Percentiles rank a stretch among this genome's conserved stretches.
These are phyloP conservation scores for Spizaetus ornatus DNA, from an alignment of 2,113 vertebrate species.

Conservation along the genomic window DNA sequence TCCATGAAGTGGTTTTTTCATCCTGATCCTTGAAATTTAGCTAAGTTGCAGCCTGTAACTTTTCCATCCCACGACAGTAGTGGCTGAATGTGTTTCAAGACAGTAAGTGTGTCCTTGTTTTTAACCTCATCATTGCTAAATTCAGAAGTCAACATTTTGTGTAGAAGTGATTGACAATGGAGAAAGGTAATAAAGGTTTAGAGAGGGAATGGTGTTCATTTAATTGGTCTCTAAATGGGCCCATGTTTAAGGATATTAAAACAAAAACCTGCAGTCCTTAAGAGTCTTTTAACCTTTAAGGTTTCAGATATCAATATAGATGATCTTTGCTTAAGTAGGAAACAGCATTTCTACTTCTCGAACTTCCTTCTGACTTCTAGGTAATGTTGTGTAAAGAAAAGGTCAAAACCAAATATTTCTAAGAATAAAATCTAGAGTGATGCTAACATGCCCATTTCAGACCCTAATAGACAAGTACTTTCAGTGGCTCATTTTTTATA, in stretches of 20 bases:
- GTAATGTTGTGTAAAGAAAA: background rate
- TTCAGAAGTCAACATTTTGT: background rate
- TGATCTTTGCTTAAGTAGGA: background rate
- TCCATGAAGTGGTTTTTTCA: rapidly evolving
- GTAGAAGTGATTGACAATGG: background rate
- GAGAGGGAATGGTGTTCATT: background rate
- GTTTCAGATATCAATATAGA: background rate
- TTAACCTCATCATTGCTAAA: background rate
- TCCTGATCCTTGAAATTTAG: background rate
- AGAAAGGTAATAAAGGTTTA: background rate
- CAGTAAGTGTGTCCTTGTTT: background rate
- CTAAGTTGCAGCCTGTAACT: background rate
- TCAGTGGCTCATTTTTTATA: background rate
- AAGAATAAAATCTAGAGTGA: background rate
- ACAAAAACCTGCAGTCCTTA: background rate
- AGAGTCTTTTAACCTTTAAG: background rate
- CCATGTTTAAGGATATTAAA: background rate
- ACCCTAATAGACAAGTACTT: background rate
- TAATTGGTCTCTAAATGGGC: background rate
- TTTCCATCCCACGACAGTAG: background rate
- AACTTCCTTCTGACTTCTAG: background rate
- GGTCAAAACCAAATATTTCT: background rate
- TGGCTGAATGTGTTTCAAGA: background rate
- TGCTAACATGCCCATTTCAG: background rate
- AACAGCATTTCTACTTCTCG: background rate